A percentile compares a stretch with the other conserved stretches of the same genome.
Conservation (phyloP, 1,140 invertebrate genomes). For the Caenorhabditis remanei region DNA sequence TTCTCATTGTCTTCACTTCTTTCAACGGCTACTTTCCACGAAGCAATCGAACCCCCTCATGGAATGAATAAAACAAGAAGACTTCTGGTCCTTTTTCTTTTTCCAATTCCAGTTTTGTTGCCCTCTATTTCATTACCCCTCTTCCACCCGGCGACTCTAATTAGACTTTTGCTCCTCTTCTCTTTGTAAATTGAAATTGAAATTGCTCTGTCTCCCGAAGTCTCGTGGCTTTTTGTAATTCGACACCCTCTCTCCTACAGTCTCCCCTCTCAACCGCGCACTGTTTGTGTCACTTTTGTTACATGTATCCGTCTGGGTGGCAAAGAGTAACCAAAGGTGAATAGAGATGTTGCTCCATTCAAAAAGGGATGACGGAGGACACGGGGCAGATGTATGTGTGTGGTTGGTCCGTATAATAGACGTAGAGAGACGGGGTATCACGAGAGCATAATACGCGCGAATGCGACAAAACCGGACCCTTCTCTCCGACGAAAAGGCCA, state of each 20-base stretch:
- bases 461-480: slow-evolving; percentile 1
- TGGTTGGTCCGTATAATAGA: slow-evolving; percentile 43
- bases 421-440: too few relatives aligned
- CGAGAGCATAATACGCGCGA: slow-evolving; percentile 26
- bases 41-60: slow-evolving; percentile 15
- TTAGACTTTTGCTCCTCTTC: slow-evolving; percentile 48
- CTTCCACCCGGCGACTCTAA: background rate
- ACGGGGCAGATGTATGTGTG: slow-evolving; percentile 1
- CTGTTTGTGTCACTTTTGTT: slow-evolving; percentile 44
- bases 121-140: slow-evolving; percentile 34
- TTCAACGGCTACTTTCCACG: background rate
- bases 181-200: slow-evolving; percentile 9
- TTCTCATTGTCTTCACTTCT: background rate
- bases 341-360: background rate
- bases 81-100: background rate
- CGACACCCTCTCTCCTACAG: background rate
- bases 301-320: background rate
- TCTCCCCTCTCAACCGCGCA: background rate
- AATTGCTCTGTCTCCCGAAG: background rate
- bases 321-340: background rate
- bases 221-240: background rate
- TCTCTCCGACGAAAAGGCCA: background rate
- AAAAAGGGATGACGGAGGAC: background rate
- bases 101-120: slow-evolving; percentile 20
- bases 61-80: slow-evolving; percentile 43